Evolutionary conservation across 1,140 invertebrate species (phyloP).

Genomic region (Phenacoccus solenopsis): DNA sequence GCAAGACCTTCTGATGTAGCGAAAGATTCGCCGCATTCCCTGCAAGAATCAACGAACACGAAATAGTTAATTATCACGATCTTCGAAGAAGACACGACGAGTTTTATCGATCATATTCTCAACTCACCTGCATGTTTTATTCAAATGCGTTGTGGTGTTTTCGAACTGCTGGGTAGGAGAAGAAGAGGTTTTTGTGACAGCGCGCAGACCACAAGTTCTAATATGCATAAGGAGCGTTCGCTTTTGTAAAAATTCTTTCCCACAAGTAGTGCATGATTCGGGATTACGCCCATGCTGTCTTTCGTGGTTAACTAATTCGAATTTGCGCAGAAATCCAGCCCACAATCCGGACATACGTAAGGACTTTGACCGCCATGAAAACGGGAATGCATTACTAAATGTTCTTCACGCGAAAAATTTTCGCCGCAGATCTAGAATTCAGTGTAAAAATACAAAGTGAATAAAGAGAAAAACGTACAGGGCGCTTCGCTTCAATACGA

Average conservation of each 20-base stretch:
- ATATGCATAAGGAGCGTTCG: slow-evolving; percentile 57
- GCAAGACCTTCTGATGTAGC: slow-evolving; percentile 58
- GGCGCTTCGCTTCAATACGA: too few species aligned
- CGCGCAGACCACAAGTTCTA: slow-evolving; percentile 27
- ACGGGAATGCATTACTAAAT: slow-evolving; percentile 40
- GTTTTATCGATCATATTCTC: too few species aligned
- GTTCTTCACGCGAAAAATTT: slow-evolving; percentile 71
- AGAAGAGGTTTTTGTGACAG: slow-evolving; percentile 8
- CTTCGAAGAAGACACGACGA: too few species aligned
- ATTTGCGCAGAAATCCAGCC: slow-evolving; percentile 67
- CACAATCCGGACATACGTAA: slow-evolving; percentile 67
- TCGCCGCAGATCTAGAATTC: slow-evolving; percentile 71
- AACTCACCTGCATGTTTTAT: slow-evolving; percentile 36
- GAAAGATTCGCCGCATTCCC: slow-evolving; percentile 51
- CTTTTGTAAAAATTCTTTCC: slow-evolving; percentile 72
- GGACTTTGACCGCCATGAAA: slow-evolving; percentile 71
- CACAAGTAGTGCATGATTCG: slow-evolving; percentile 64
- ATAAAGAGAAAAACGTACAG: too few species aligned
- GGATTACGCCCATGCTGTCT: slow-evolving; percentile 62
- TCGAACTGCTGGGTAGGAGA: slow-evolving; percentile 20
- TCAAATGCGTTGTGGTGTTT: slow-evolving; percentile 24
- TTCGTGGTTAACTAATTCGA: slow-evolving; percentile 69
- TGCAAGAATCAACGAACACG: slow-evolving; percentile 28
- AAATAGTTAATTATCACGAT: neutral
- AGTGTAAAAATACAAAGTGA: too few species aligned